Percentiles rank a stretch among this genome's conserved stretches.
These are phyloP conservation scores for Xylophagus ater DNA, from an alignment of 2,888 invertebrate species.

Conservation along the genomic window DNA sequence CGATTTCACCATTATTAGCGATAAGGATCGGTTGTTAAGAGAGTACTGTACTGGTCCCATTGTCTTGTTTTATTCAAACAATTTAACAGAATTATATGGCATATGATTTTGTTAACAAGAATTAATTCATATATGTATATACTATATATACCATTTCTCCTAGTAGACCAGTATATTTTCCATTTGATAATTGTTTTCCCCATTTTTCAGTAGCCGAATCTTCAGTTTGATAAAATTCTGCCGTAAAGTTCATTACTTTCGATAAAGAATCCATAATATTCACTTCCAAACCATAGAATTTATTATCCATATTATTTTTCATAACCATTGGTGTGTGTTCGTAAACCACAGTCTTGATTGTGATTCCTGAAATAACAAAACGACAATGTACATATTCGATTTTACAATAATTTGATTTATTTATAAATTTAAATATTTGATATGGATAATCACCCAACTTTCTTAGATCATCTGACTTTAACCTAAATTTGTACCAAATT, in stretches of 20 bases:
- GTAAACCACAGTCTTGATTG: slow-evolving; percentile 25
- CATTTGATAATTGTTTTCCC: slow-evolving; percentile 54
- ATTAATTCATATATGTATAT: not conserved
- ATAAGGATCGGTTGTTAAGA: no score
- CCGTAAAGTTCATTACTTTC: slow-evolving; percentile 58
- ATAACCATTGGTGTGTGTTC: slow-evolving; percentile 34
- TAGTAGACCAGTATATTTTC: slow-evolving; percentile 57
- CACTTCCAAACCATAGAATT: slow-evolving; percentile 30
- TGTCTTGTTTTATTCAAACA: no score
- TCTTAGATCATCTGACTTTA: no score
- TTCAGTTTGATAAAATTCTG: slow-evolving; percentile 52
- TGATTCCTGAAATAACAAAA: slow-evolving; percentile 26
- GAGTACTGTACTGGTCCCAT: no score
- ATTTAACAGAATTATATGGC: not conserved
- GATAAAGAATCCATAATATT: slow-evolving; percentile 46
- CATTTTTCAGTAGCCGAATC: slow-evolving; percentile 53
- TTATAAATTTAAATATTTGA: no score
- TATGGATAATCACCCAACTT: no score
- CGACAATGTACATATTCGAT: no score
- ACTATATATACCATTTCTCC: slow-evolving; percentile 50
- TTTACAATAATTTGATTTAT: no score
- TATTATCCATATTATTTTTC: slow-evolving; percentile 12
- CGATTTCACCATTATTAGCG: no score
- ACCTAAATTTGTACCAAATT: no score
- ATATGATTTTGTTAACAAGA: not conserved